Evolutionary conservation across 1,140 invertebrate species (phyloP), one percentile per base, ranked within the genome.

Genomic region (Pogonomyrmex californicus): DNA sequence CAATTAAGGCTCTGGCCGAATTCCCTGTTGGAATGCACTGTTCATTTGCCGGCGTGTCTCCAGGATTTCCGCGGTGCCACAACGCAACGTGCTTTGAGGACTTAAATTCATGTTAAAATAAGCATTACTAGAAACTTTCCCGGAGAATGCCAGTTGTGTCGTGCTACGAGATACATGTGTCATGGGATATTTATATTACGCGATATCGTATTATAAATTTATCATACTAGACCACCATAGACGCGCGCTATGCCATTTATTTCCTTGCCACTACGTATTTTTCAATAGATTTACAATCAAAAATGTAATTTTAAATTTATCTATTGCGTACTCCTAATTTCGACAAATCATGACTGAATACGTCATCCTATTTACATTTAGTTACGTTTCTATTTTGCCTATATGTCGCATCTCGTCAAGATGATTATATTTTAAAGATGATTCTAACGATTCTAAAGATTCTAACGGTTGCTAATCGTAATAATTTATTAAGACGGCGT

Each of bases 1-100:
- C 85, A 90, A 90, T 90, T 90, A 90, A 89, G 88, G 33, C 49
- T 47, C 66, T 58, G 85, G 77, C 76, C 77, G 38, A 60, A 83
- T 75, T 44, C 51, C 68, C 62, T n/a, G n/a, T n/a, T n/a, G 79
- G 66, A 60, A 47, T 73, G 51, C 14, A 54, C 51, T 82, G 54
- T 82, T 82, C 66, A 73, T 41, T 71, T 83, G 54, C 68, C 54
- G 17, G 68, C 44, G 30, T 75, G 79, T 47, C 51, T 75, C 54
- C 56, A n/a, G 10, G 38, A 73, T 83, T 75, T 44, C 44, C 30
- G n/a, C 60, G 68, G 51, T 58, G 23, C n/a, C 23, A 65, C 38
- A 23, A 58, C 68, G 14, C 2, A 14, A n/a, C 78, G n/a, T 10
- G 51, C 65, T 82, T 73, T 58, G 66, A 73, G 54, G 6, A 51